Percentiles rank a stretch among this genome's conserved stretches.
phyloP scores from a whole-genome alignment of 2,797 vertebrate species.

The Ficedula albicollis region DNA sequence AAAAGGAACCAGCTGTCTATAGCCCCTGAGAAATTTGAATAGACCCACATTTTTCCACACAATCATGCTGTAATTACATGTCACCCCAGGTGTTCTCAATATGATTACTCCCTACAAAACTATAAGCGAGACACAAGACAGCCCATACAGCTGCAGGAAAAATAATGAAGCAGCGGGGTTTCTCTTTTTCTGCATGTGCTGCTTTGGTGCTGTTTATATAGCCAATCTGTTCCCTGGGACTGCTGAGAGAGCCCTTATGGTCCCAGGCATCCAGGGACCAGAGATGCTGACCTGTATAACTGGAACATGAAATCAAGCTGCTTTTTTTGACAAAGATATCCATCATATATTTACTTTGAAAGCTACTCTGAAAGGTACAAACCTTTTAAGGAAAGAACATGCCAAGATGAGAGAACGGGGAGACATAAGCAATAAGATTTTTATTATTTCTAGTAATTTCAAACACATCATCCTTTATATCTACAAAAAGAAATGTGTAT shows the following conservation, averaged over 20 bases:
- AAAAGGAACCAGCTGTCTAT: slow-evolving; percentile 66
- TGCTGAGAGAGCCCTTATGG: slow-evolving; percentile 50
- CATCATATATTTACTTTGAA: slow-evolving; percentile 18
- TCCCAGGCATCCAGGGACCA: slow-evolving; percentile 6
- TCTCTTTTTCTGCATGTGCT: slow-evolving; percentile 3
- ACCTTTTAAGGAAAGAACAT: not conserved
- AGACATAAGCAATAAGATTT: not conserved
- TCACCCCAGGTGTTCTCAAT: slow-evolving; percentile 70
- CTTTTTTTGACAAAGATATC: slow-evolving; percentile 42
- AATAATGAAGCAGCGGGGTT: slow-evolving; percentile 60
- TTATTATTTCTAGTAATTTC: not conserved
- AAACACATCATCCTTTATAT: not conserved
- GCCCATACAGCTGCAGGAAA: slow-evolving; percentile 45
- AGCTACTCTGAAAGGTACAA: not conserved
- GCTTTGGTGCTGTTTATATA: slow-evolving; percentile 51
- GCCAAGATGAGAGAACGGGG: not conserved
- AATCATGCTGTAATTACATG: slow-evolving; percentile 72
- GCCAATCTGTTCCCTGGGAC: slow-evolving; percentile 57
- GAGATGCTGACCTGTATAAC: slow-evolving; percentile 43
- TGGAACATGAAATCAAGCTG: slow-evolving; percentile 9
- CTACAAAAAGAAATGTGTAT: not conserved
- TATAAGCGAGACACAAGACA: slow-evolving; percentile 8
- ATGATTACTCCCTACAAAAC: slow-evolving; percentile 65
- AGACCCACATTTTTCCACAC: slow-evolving; percentile 67
- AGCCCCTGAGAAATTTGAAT: slow-evolving; percentile 67